A percentile compares a stretch with the other conserved stretches of the same genome.
These are phyloP conservation scores for Gambusia affinis DNA, from an alignment of 2,113 vertebrate genomes.

Conservation along the genomic window DNA sequence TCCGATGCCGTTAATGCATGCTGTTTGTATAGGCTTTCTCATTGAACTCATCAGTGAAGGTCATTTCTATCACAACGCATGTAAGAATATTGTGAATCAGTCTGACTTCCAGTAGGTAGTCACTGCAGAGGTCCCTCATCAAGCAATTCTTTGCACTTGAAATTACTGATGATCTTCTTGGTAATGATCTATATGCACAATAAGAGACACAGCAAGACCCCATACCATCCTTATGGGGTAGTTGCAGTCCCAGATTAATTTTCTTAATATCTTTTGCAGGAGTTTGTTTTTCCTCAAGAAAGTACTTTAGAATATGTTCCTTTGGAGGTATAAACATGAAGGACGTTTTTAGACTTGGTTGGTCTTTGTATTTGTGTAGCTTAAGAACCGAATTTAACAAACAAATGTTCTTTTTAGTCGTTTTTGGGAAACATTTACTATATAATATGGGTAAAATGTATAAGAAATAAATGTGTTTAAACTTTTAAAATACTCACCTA, in stretches of 20 bases:
- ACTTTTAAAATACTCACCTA: neutral
- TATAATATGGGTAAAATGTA: neutral
- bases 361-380: neutral
- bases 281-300: neutral
- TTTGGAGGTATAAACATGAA: neutral
- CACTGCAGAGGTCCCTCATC: constrained; percentile 39
- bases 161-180: neutral
- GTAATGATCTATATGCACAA: neutral
- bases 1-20: constrained; percentile 52
- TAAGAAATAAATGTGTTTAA: too few species aligned
- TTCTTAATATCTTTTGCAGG: neutral
- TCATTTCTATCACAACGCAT: constrained; percentile 39
- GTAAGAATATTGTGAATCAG: constrained; percentile 28
- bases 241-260: neutral
- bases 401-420: neutral
- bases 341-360: neutral
- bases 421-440: neutral
- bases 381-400: neutral
- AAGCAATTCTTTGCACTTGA: neutral
- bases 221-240: neutral
- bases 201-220: neutral
- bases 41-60: constrained; percentile 38
- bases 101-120: constrained; percentile 22
- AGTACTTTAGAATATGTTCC: neutral
- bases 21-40: constrained; percentile 27